Evolutionary conservation across 1,140 invertebrate genomes (phyloP).

Genomic region (Antheraea mylitta): DNA sequence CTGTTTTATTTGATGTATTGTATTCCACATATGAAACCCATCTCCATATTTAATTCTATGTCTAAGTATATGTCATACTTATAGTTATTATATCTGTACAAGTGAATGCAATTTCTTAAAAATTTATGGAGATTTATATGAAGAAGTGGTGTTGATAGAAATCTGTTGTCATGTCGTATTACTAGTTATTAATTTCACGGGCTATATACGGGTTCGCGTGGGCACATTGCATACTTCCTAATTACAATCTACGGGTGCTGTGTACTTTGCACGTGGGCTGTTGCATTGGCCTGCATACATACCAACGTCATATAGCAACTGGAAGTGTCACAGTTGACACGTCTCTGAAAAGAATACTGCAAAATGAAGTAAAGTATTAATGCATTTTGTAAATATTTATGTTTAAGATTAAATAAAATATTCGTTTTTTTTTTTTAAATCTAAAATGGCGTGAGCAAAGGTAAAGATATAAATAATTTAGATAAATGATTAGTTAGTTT

Average conservation of each 20-base stretch:
- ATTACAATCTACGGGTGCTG: constrained; percentile 46
- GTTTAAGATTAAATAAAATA: too few species aligned
- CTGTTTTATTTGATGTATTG: too few species aligned
- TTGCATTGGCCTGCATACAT: constrained; percentile 58
- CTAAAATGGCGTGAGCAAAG: too few species aligned
- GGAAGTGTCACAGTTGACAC: constrained; percentile 5
- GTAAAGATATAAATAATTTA: too few species aligned
- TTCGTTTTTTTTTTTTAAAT: too few species aligned
- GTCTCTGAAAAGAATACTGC: background rate
- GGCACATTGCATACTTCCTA: constrained; percentile 44
- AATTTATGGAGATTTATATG: background rate
- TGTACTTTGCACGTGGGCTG: constrained; percentile 43
- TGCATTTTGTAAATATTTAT: too few species aligned
- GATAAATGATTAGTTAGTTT: too few species aligned
- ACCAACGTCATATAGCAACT: constrained; percentile 24
- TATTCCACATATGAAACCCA: too few species aligned
- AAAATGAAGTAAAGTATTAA: too few species aligned
- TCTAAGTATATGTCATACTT: background rate
- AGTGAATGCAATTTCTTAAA: background rate
- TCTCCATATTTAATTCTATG: background rate
- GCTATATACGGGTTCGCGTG: constrained; percentile 45
- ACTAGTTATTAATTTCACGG: constrained; percentile 57
- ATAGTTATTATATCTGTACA: background rate
- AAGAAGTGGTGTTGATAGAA: constrained; percentile 4
- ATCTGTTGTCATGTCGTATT: background rate